phyloP scores from a whole-genome alignment of 2,797 vertebrate genomes.

The Spinibarbus caldwelli region DNA sequence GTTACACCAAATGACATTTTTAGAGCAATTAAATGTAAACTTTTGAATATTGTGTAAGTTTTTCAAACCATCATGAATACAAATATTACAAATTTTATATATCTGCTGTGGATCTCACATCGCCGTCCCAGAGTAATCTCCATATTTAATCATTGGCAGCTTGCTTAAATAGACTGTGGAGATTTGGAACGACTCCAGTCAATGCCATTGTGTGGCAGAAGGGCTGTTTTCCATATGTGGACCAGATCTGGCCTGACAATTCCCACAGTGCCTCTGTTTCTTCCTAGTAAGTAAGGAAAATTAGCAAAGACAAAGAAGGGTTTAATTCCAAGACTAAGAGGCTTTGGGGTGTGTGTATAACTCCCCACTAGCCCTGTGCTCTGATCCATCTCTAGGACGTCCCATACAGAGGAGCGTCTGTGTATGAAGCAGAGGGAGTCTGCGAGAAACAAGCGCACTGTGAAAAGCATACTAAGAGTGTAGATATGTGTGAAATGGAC shows the following conservation, averaged over 20 bases:
- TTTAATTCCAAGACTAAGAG: conserved; percentile 46
- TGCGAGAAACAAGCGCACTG: conserved; percentile 69
- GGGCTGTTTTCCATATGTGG: conserved; percentile 64
- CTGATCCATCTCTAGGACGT: conserved; percentile 48
- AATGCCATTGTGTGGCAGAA: conserved; percentile 49
- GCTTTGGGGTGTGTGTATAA: conserved; percentile 61
- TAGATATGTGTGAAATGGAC: conserved; percentile 72
- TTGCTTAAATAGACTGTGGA: conserved; percentile 46
- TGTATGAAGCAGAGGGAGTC: conserved; percentile 70
- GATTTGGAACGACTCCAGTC: conserved; percentile 52
- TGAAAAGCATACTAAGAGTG: conserved; percentile 67
- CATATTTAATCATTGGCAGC: conserved; percentile 62
- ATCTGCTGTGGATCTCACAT: conserved; percentile 14
- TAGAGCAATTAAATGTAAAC: background rate
- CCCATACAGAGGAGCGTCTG: conserved; percentile 74
- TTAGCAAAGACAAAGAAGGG: conserved; percentile 29
- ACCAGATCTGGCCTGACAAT: conserved; percentile 59
- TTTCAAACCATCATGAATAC: background rate
- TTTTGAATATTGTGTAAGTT: background rate
- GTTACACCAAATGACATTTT: background rate
- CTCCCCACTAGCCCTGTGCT: conserved; percentile 39
- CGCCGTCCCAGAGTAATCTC: conserved; percentile 59
- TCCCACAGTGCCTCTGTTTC: conserved; percentile 28
- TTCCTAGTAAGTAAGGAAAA: conserved; percentile 17
- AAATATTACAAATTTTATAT: background rate